These are phyloP conservation scores for Nycticorax nycticorax DNA, from an alignment of 2,113 vertebrate species.

Conservation along the genomic window DNA sequence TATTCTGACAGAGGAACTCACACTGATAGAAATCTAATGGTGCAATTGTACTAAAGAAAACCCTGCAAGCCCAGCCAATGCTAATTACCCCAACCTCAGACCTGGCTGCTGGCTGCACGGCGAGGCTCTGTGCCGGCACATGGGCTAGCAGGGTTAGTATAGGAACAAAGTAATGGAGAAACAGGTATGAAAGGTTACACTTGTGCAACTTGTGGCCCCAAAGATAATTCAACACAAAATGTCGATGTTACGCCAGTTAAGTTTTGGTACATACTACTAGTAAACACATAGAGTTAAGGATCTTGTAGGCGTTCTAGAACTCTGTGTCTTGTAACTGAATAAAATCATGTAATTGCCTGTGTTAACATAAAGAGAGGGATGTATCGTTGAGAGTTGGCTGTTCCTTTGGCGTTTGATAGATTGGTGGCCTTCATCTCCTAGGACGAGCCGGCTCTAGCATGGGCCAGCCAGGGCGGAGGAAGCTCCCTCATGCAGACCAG, in stretches of 20 bases:
- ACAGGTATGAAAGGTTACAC: not conserved
- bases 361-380: not conserved
- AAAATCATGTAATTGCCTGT: not conserved
- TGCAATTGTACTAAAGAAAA: slow-evolving; percentile 18
- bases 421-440: not conserved
- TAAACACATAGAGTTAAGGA: not conserved
- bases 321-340: not conserved
- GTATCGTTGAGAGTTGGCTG: not conserved
- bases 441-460: accelerated
- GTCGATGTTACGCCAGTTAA: not conserved
- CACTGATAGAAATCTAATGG: slow-evolving; percentile 33
- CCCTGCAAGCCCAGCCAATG: not conserved
- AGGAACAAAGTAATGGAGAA: not conserved
- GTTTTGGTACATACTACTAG: not conserved
- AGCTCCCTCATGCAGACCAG: not conserved
- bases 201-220: not conserved
- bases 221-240: not conserved
- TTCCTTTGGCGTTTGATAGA: not conserved
- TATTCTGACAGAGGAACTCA: not conserved
- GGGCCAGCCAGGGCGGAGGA: not conserved
- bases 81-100: slow-evolving; percentile 53
- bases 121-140: not conserved
- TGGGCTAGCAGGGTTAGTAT: not conserved
- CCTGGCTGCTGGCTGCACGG: accelerated
- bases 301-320: not conserved